Evolutionary conservation across 2,888 invertebrate species (phyloP), one percentile per base, ranked within the genome.

Genomic region (Rhopalosiphum nymphaeae): DNA sequence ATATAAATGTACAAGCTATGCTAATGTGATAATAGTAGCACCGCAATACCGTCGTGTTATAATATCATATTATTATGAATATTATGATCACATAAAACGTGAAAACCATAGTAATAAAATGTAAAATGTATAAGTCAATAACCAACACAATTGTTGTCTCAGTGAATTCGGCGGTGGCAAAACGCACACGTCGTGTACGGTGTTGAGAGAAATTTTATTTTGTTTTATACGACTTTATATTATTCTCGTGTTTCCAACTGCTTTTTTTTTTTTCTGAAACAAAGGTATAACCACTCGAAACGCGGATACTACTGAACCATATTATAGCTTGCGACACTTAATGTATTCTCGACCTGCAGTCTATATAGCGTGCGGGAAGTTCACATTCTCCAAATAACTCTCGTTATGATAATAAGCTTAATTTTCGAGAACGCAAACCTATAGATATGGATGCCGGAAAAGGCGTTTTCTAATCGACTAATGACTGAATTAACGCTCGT

Each of bases 381-480:
- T 36, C 21, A 1, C 78, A 78, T 78, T 78, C 78, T 36, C 78
- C 78, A 78, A 78, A 78, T 78, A 78, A 78, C 78, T 78, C 78
- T 78, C 78, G 78, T 78, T 78, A 78, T 78, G 78, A 78, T 78
- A 78, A 78, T 78, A 78, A 78, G 78, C 36, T 42, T 78, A 78
- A 78, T 78, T 78, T 78, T 78, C 78, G 36, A 78, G 36, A 78
- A 78, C 78, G 36, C 21, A 78, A 78, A 78, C 78, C 78, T 25
- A 78, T 78, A 78, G 78, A 78, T 78, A 78, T 78, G 78, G 78
- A 78, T 78, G 78, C 78, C 78, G 78, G 78, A 78, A 78, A 78
- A 78, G 78, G 78, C 78, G 78, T 78, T 78, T 36, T 78, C 78
- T 78, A 78, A 78, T 78, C 78, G 78, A 78, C 78, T 78, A 78